These are phyloP conservation scores for Phoxinus dragarum DNA, from an alignment of 2,797 vertebrate species.

Conservation along the genomic window DNA sequence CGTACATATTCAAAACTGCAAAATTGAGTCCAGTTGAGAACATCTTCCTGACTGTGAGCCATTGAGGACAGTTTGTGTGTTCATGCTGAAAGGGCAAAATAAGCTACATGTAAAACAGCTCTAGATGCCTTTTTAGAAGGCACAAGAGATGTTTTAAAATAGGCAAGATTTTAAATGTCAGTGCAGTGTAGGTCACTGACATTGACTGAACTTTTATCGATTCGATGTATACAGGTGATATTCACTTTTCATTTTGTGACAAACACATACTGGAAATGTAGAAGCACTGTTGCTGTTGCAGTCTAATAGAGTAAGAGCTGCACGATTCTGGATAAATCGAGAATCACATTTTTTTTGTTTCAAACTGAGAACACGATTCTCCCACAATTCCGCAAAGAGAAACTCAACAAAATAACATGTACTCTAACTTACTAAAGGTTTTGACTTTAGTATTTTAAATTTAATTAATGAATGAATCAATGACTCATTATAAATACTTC, in stretches of 20 bases:
- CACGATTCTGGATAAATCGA: no score
- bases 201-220: not conserved
- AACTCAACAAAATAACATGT: not conserved
- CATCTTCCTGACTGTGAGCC: not conserved
- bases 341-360: no score
- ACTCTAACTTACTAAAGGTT: no score
- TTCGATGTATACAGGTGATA: not conserved
- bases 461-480: no score
- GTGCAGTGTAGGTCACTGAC: not conserved
- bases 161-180: conserved; percentile 4
- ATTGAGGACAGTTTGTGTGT: not conserved
- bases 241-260: not conserved
- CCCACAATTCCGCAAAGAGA: not conserved
- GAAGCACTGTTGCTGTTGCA: not conserved
- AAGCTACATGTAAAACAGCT: not conserved
- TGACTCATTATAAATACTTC: no score
- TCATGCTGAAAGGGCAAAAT: not conserved
- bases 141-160: not conserved
- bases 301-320: not conserved
- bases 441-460: no score
- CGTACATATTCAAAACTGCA: not conserved
- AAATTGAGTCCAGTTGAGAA: not conserved
- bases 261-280: not conserved
- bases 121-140: not conserved
- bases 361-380: no score